Conservation (phyloP, 2,888 invertebrate species). For the Drosophila neonasuta region DNA sequence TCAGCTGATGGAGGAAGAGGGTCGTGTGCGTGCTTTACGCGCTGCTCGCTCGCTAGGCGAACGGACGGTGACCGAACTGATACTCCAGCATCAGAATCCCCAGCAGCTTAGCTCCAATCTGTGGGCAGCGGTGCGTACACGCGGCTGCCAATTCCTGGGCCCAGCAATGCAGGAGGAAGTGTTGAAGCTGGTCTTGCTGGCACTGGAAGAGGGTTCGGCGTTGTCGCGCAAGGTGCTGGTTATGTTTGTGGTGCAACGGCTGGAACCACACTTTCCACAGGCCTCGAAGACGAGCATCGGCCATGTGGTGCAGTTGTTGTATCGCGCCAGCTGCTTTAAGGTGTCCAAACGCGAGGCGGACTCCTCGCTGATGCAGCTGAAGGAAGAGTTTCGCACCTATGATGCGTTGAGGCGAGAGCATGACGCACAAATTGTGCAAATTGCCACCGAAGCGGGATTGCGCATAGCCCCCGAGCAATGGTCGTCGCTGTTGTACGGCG, state of each 20-base stretch:
- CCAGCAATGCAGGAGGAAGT: constrained; percentile 99
- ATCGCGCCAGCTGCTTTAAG: constrained; percentile 99
- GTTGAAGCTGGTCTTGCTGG: constrained; percentile 94
- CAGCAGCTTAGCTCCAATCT: constrained; percentile 95
- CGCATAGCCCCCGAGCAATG: constrained; percentile 99
- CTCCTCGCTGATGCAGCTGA: constrained; percentile 98
- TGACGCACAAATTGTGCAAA: constrained; percentile 99
- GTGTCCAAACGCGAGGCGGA: constrained; percentile 98
- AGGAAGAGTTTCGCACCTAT: constrained; percentile 97
- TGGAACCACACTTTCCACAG: constrained; percentile 97
- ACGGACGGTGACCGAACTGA: constrained; percentile 95
- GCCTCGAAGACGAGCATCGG: constrained; percentile 99
- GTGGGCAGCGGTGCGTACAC: constrained; percentile 97
- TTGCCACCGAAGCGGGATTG: constrained; percentile 97
- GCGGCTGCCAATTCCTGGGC: constrained; percentile 99
- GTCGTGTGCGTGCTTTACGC: constrained; percentile 89
- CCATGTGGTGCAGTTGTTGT: constrained; percentile 98
- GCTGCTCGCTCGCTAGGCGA: constrained; percentile 97
- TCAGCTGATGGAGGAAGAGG: constrained; percentile 95
- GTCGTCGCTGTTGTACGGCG: constrained; percentile 98
- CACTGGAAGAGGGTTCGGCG: constrained; percentile 97
- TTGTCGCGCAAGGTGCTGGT: constrained; percentile 96
- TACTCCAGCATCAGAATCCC: constrained; percentile 97
- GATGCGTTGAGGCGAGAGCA: constrained; percentile 96
- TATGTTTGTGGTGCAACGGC: constrained; percentile 98